Base-by-base conservation (phyloP, 2,797 vertebrate genomes). In the Pampus argenteus region DNA sequence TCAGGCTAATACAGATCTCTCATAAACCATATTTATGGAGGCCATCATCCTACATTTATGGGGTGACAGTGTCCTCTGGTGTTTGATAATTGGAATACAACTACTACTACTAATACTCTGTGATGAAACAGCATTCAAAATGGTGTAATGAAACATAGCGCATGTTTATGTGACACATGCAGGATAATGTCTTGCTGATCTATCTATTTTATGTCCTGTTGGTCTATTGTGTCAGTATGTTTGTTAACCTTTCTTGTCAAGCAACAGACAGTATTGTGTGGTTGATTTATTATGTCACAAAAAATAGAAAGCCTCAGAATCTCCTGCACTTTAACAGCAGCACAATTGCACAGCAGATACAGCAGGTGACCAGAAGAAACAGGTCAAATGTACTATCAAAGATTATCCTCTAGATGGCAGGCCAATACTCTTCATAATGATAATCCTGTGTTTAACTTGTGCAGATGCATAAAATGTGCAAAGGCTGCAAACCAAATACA, bases 361-460 rank as follows among this genome's bases (percentile, higher is more conserved):
- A 64, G 69, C 28, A 40, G 14, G 10, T 49, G 22, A 55, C 61
- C n/a, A 65, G 2, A 44, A n/a, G 60, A 85, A 84, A 70, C 59
- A 70, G 51, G 57, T 78, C 78, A 73, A 67, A 72, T 83, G 87
- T 78, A 85, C 47, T 52, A 51, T 67, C 47, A 68, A 13, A 65
- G 18, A 57, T 72, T 6, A 44, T 82, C 87, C 90, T 76, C 79
- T 86, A 91, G 91, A 76, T 90, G 90, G 88, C 87, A 85, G 63
- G 2, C 14, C n/a, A 52, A 54, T 23, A 25, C 71, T 73, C 38
- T 59, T 29, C 22, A 42, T 20, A 0, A 34, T 10, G 2, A 45
- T 36, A 29, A 48, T 55, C 20, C 28, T 4, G 9, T 42, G 17
- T 44, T 56, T n/a, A n/a, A n/a, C n/a, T 42, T 6, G 3, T 36